Base-by-base conservation (phyloP, 2,113 vertebrate genomes). In the Grantiella picta region DNA sequence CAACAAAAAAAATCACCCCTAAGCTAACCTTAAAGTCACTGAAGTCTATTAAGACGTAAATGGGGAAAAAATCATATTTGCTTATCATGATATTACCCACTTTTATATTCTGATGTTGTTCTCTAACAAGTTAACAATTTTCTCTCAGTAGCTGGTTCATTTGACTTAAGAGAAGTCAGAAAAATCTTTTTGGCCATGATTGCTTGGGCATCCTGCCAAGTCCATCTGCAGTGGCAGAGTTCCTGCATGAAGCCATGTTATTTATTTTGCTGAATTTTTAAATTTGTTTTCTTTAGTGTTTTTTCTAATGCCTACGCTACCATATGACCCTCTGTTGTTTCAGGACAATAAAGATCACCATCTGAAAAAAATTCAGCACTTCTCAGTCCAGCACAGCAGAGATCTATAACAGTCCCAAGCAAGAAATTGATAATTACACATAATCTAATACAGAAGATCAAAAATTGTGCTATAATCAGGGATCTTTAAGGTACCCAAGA, bases 161-260 rank as follows among this genome's bases (percentile, higher is more conserved):
- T 94, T 92, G 82, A 57, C 52, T 69, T 63, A 66, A 94, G 81
- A 70, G 91, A 89, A 89, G 44, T 61, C 83, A 80, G 52, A 66
- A 76, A 70, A 91, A 53, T 78, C 38, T 86, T 95, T 89, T 45
- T 59, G n/a, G 38, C 7, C 20, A 75, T 72, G 66, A 76, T 65
- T 89, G 65, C 61, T 66, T 44, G 73, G 94, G 82, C 79, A 29
- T 73, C 52, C 59, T 73, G 82, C 80, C 94, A 94, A 90, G 66
- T 47, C 52, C 78, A 76, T 81, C 94, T 95, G 94, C 87, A 95
- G 82, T 81, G 44, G 92, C 73, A 91, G 83, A 90, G 68, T 44
- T 17, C 1, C 29, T 35, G 45, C 80, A 92, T n/a, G 61, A 69
- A 92, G 15, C 49, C 64, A 40, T 6, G 14, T 29, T 72, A 42